phyloP scores from a whole-genome alignment of 2,888 invertebrate species.

The Stratiomys singularior region DNA sequence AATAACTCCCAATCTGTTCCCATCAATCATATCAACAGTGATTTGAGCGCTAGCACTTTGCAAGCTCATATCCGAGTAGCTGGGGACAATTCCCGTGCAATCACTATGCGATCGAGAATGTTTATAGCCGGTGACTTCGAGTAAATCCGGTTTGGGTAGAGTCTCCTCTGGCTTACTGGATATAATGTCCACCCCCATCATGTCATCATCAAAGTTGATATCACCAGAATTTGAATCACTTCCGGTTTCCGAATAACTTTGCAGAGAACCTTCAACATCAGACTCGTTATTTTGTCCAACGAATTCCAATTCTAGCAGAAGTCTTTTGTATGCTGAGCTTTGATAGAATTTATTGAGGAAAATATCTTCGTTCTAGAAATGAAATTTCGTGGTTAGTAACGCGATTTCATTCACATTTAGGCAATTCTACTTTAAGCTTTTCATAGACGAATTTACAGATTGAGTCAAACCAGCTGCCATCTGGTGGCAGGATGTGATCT shows the following conservation, averaged over 20 bases:
- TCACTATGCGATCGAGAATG: constrained; percentile 56
- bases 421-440: constrained; percentile 53
- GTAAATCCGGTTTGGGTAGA: constrained; percentile 46
- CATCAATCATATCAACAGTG: constrained; percentile 15
- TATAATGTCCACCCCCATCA: constrained; percentile 38
- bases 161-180: constrained; percentile 23
- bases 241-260: constrained; percentile 49
- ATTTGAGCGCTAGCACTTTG: constrained; percentile 9
- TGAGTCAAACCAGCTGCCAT: constrained; percentile 54
- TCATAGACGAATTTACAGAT: constrained; percentile 55
- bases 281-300: constrained; percentile 48
- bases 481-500: constrained; percentile 52
- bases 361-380: constrained; percentile 54
- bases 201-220: constrained; percentile 53
- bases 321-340: constrained; percentile 54
- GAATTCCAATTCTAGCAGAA: constrained; percentile 54
- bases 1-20: neutral
- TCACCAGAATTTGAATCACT: constrained; percentile 54
- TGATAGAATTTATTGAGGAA: constrained; percentile 55
- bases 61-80: constrained; percentile 46
- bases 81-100: constrained; percentile 52
- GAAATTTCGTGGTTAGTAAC: neutral
- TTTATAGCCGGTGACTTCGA: constrained; percentile 51
- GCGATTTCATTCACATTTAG: neutral
- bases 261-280: constrained; percentile 47